Conservation (phyloP, 2,888 invertebrate species). For the Troilus luridus region DNA sequence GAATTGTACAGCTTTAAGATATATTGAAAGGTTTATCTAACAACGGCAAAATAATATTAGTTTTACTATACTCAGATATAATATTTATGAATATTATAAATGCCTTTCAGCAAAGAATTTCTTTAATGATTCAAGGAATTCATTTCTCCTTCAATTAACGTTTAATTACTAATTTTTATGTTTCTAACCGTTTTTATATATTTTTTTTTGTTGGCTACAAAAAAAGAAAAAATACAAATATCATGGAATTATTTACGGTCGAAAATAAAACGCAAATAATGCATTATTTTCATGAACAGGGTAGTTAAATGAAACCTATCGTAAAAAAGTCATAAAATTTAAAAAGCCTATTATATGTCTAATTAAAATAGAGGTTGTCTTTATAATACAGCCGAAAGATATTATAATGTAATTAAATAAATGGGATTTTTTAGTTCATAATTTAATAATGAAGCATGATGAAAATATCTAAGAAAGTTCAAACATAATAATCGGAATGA, state of each 20-base stretch:
- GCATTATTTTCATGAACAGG: neutral
- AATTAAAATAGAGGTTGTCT: neutral
- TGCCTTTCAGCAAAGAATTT: neutral
- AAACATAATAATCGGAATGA: neutral
- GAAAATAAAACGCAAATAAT: slow-evolving; percentile 14
- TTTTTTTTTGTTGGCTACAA: no score
- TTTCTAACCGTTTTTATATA: no score
- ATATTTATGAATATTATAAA: neutral
- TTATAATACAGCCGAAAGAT: neutral
- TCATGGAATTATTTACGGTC: neutral
- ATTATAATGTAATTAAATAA: no score
- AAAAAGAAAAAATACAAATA: no score
- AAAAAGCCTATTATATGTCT: neutral
- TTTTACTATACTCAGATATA: no score
- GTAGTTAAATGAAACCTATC: neutral
- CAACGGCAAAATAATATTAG: no score
- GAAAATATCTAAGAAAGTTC: neutral
- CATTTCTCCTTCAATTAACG: neutral
- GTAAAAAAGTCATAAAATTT: slow-evolving; percentile 14
- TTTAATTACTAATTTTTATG: neutral
- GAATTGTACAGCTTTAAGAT: no score
- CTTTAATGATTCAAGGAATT: neutral
- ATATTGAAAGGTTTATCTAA: no score
- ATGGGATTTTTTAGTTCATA: no score
- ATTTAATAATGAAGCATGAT: no score